Evolutionary conservation across 92 coral and sea anemone species (phyloP), one percentile per base, ranked within the genome.

Genomic region (Virgularia gustaviana): DNA sequence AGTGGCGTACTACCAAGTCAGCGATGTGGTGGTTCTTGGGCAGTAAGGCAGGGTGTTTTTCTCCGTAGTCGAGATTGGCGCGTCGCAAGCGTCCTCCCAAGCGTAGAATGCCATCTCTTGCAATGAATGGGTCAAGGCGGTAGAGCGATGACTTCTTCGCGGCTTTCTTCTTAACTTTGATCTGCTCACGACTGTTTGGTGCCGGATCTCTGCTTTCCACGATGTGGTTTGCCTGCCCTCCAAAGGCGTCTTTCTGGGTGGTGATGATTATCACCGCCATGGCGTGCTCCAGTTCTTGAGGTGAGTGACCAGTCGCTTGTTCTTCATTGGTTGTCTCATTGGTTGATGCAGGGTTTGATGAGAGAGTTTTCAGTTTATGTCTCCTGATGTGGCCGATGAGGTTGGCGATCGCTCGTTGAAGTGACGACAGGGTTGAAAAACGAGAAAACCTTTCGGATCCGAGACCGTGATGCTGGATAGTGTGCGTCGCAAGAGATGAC

Each of bases 231-330:
- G 12, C 58, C 6, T 75, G 75, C 27, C 43, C 54, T 25, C n/a
- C 29, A 38, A 57, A 30, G 44, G 31, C 56, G 0, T 82, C 79
- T 20, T 36, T 38, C 74, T 77, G 87, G 1, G 64, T 45, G 2
- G 77, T 45, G 1, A 4, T 24, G 27, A 77, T 45, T 58, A 82
- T 70, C 2, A 71, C 47, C 20, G 54, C 63, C 68, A 56, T 77
- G 7, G 87, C 87, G 56, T 76, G 57, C 36, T 75, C 33, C 18
- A 81, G 61, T 56, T 56, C 79, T 43, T 79, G 73, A 9, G 71
- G 53, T 35, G 23, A 61, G 0, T 76, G 78, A 12, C 16, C 57
- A 34, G 47, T 3, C 36, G 27, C 6, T 1, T 7, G 24, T 36
- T 19, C 36, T 44, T 65, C 2, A 18, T 23, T 41, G 29, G 44